phyloP scores from a whole-genome alignment of 2,888 invertebrate genomes.

The Epicampocera succincta region DNA sequence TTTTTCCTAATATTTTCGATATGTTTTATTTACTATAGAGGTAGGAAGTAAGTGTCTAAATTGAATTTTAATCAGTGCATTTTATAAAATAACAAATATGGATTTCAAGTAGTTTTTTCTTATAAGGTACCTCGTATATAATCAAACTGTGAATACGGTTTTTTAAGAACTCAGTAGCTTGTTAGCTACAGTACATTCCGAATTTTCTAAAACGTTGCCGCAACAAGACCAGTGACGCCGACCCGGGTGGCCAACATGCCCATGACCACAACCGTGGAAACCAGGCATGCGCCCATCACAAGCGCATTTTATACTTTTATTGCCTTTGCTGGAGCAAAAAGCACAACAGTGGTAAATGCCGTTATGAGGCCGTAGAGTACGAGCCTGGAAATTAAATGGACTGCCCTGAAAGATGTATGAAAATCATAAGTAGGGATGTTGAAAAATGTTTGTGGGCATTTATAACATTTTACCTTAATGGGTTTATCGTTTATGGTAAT shows the following conservation, averaged over 20 bases:
- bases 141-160: no score
- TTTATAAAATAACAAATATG: no score
- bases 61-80: no score
- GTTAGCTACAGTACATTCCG: slow-evolving; percentile 84
- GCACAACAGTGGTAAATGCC: slow-evolving; percentile 91
- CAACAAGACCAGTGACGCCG: slow-evolving; percentile 92
- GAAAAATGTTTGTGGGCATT: background rate
- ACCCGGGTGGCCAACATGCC: slow-evolving; percentile 90
- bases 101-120: no score
- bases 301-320: slow-evolving; percentile 86
- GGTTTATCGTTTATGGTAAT: slow-evolving; percentile 85
- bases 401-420: slow-evolving; percentile 85
- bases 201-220: slow-evolving; percentile 85
- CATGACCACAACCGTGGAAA: slow-evolving; percentile 90
- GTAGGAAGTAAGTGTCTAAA: no score
- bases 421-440: no score
- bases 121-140: no score
- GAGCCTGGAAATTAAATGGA: slow-evolving; percentile 86
- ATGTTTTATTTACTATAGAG: no score
- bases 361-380: slow-evolving; percentile 85
- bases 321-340: slow-evolving; percentile 90
- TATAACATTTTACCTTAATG: slow-evolving; percentile 83
- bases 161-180: slow-evolving; percentile 75
- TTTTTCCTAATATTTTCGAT: no score
- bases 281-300: slow-evolving; percentile 90